These are phyloP conservation scores for Microcaecilia unicolor DNA, from an alignment of 2,797 vertebrate genomes.

Conservation along the genomic window DNA sequence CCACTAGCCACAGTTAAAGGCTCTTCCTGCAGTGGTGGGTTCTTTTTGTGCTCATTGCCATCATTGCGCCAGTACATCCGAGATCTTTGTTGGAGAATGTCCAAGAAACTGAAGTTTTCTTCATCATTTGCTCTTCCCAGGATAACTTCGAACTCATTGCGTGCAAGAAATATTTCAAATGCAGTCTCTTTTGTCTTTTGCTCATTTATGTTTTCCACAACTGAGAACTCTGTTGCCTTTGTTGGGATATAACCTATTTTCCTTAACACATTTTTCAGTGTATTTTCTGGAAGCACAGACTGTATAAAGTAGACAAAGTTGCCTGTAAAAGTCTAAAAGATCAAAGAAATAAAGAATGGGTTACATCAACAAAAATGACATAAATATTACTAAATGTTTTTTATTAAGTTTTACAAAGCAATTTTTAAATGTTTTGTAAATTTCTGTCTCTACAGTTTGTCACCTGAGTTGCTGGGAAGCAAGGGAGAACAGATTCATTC, in stretches of 20 bases:
- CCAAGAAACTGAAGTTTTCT: conserved; percentile 17
- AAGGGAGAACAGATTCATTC: no score
- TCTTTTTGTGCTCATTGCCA: not conserved
- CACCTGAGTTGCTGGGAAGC: no score
- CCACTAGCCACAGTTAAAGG: not conserved
- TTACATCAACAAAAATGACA: no score
- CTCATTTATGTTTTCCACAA: conserved; percentile 41
- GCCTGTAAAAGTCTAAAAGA: conserved; percentile 69
- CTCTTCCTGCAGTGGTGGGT: not conserved
- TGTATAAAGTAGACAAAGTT: conserved; percentile 70
- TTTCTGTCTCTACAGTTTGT: no score
- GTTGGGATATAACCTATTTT: conserved; percentile 66
- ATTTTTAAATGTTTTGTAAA: no score
- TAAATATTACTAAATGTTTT: no score
- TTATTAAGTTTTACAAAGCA: no score
- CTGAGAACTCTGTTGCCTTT: conserved; percentile 52
- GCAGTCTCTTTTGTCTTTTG: conserved; percentile 51
- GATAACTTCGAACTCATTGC: conserved; percentile 53
- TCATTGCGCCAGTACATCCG: not conserved
- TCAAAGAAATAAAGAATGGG: not conserved
- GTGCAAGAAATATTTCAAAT: conserved; percentile 72
- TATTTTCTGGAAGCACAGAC: conserved; percentile 51
- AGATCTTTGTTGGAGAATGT: conserved; percentile 26
- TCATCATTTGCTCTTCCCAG: conserved; percentile 46
- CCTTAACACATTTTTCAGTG: conserved; percentile 51